Conservation (phyloP, 2,888 invertebrate species). For the Desoria tigrina region DNA sequence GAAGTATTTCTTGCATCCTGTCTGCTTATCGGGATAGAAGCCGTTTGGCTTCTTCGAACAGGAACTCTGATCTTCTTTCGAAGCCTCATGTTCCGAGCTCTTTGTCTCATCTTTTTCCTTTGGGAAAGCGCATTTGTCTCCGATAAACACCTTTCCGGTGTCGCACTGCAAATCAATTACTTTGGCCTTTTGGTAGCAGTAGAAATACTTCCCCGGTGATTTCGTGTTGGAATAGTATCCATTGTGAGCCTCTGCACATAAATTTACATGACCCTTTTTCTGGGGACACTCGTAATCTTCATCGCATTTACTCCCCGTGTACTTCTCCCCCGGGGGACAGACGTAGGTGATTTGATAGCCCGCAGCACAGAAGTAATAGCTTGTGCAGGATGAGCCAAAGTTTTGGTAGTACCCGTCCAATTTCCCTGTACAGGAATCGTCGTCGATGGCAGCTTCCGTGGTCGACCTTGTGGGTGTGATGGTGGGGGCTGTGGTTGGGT, state of each 20-base stretch:
- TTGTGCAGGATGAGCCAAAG: slow-evolving; percentile 49
- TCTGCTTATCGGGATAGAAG: slow-evolving; percentile 44
- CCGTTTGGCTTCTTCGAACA: slow-evolving; percentile 48
- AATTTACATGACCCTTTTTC: slow-evolving; percentile 34
- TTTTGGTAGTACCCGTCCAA: slow-evolving; percentile 52
- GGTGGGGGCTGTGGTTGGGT: slow-evolving; percentile 21
- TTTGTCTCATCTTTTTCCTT: background rate
- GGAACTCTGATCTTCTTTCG: background rate
- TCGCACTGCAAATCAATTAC: slow-evolving; percentile 51
- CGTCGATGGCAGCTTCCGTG: slow-evolving; percentile 11
- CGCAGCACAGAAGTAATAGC: slow-evolving; percentile 52
- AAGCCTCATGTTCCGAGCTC: background rate
- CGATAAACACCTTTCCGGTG: slow-evolving; percentile 45
- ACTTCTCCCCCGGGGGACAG: slow-evolving; percentile 45
- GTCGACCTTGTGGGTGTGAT: slow-evolving; percentile 13
- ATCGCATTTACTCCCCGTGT: slow-evolving; percentile 49
- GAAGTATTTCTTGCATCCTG: slow-evolving; percentile 48
- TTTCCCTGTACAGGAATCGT: slow-evolving; percentile 45
- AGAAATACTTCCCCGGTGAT: slow-evolving; percentile 46
- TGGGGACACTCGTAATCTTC: slow-evolving; percentile 42
- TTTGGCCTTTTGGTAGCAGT: slow-evolving; percentile 51
- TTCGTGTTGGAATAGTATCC: slow-evolving; percentile 47
- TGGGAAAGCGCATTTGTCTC: slow-evolving; percentile 26
- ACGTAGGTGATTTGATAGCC: slow-evolving; percentile 52
- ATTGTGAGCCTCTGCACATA: slow-evolving; percentile 43